Conservation (phyloP, 2,888 invertebrate species). For the Mamestra brassicae region DNA sequence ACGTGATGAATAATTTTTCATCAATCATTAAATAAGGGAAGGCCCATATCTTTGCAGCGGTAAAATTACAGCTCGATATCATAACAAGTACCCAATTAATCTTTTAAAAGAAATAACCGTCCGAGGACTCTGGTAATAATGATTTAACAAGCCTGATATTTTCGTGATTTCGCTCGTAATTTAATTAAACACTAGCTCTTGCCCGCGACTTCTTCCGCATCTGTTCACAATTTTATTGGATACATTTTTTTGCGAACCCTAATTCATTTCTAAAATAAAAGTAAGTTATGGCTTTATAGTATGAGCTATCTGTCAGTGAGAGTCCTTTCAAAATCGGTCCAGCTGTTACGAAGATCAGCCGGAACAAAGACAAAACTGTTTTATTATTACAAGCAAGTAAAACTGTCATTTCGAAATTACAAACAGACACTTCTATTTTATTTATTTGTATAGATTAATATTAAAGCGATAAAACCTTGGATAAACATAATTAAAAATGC, state of each 20-base stretch:
- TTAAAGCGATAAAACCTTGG: conserved; percentile 70
- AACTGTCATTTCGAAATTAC: not conserved
- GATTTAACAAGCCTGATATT: conserved; percentile 24
- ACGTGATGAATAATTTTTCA: not conserved
- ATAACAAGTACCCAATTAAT: conserved; percentile 11
- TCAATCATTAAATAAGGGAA: not conserved
- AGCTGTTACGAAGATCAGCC: too few species aligned
- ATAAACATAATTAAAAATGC: conserved; percentile 80
- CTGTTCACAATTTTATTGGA: too few species aligned
- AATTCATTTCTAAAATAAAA: too few species aligned
- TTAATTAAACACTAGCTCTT: conserved; percentile 68
- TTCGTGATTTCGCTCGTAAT: conserved; percentile 64
- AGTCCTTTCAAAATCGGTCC: too few species aligned
- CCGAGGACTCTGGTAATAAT: not conserved
- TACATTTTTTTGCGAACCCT: too few species aligned
- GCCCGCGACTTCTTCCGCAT: too few species aligned
- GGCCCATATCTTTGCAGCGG: not conserved
- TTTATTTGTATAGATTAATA: conserved; percentile 63
- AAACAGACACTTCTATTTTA: not conserved
- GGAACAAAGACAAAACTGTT: too few species aligned
- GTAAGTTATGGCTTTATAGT: too few species aligned
- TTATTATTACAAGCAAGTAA: too few species aligned
- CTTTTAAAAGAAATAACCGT: conserved; percentile 19
- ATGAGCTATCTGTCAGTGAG: too few species aligned
- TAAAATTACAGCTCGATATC: not conserved